Percentiles rank a stretch among this genome's conserved stretches.
Evolutionary conservation across 2,797 vertebrate species (phyloP).

Genomic region (Lates japonicus): DNA sequence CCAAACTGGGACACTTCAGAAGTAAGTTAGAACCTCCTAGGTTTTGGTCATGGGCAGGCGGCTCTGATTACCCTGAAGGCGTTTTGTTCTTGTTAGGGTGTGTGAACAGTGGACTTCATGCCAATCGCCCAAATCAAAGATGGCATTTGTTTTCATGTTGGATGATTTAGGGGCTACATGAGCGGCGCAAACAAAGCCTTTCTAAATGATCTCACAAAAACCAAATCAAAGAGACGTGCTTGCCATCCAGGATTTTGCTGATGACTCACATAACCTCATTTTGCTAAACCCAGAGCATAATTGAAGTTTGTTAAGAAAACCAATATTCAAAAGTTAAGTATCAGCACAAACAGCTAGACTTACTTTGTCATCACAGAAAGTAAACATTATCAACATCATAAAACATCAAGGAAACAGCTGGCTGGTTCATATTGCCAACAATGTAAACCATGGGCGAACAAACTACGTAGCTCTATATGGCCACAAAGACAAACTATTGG

Average conservation of each 20-base stretch:
- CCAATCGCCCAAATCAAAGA: slow-evolving; percentile 76
- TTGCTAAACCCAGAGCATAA: slow-evolving; percentile 45
- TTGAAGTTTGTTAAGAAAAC: slow-evolving; percentile 50
- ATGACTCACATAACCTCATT: slow-evolving; percentile 71
- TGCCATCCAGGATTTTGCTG: slow-evolving; percentile 55
- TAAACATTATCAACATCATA: slow-evolving; percentile 60
- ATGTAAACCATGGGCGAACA: slow-evolving; percentile 60
- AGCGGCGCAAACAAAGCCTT: slow-evolving; percentile 71
- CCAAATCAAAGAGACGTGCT: slow-evolving; percentile 69
- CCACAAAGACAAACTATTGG: slow-evolving; percentile 69
- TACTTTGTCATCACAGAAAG: slow-evolving; percentile 63
- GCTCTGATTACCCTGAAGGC: slow-evolving; percentile 76
- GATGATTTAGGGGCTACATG: slow-evolving; percentile 71
- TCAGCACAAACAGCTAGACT: slow-evolving; percentile 39
- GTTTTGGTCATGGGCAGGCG: slow-evolving; percentile 67
- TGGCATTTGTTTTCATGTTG: slow-evolving; percentile 80
- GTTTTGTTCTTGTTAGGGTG: slow-evolving; percentile 82
- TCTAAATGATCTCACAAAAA: slow-evolving; percentile 74
- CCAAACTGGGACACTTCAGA: slow-evolving; percentile 76
- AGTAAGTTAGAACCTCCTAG: slow-evolving; percentile 72
- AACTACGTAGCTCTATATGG: slow-evolving; percentile 60
- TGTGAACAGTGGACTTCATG: slow-evolving; percentile 83
- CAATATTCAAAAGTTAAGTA: slow-evolving; percentile 60
- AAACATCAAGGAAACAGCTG: slow-evolving; percentile 66
- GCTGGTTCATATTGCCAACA: slow-evolving; percentile 49